These are phyloP conservation scores for Aproaerema taeniolella DNA, from an alignment of 2,888 invertebrate species.

Conservation along the genomic window DNA sequence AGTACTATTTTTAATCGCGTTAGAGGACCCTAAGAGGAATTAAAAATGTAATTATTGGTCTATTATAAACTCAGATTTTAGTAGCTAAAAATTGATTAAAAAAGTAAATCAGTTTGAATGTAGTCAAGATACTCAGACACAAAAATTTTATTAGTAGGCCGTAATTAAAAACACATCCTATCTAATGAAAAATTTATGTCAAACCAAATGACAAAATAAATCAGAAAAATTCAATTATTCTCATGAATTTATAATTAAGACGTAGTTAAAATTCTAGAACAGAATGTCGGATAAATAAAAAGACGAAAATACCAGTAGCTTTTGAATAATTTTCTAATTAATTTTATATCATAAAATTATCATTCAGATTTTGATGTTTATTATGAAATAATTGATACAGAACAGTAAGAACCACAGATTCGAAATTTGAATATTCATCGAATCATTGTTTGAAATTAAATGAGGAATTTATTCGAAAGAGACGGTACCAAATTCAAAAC, in stretches of 20 bases:
- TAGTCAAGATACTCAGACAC: too few relatives aligned
- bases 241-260: constrained; percentile 39
- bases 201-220: constrained; percentile 12
- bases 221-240: constrained; percentile 35
- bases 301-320: constrained; percentile 16
- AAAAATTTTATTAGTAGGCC: too few relatives aligned
- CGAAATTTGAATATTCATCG: constrained; percentile 8
- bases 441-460: constrained; percentile 6
- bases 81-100: too few relatives aligned
- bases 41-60: too few relatives aligned
- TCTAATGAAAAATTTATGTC: too few relatives aligned
- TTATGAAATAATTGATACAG: constrained; percentile 4
- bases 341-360: background rate
- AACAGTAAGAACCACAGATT: background rate
- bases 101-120: too few relatives aligned
- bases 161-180: too few relatives aligned
- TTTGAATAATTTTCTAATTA: constrained; percentile 8
- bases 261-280: too few relatives aligned
- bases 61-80: too few relatives aligned
- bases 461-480: background rate
- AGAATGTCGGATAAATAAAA: too few relatives aligned
- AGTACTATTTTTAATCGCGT: too few relatives aligned
- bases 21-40: too few relatives aligned
- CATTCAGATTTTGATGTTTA: constrained; percentile 2
- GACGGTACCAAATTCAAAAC: background rate